Evolutionary conservation across 2,888 invertebrate genomes (phyloP).

Genomic region (Tetramorium bicarinatum): DNA sequence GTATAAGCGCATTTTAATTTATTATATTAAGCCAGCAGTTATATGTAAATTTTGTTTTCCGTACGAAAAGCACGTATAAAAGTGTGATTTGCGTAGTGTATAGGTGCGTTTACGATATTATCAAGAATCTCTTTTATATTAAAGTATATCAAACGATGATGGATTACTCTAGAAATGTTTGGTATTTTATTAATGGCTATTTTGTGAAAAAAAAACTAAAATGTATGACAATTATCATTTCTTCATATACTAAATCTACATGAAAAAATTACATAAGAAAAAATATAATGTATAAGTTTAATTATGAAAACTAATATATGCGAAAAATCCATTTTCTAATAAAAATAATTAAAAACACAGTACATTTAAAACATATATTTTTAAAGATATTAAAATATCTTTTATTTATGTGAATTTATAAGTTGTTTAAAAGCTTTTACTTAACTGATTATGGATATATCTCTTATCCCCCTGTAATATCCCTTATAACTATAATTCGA

Average conservation of each 20-base stretch:
- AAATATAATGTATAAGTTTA: background rate
- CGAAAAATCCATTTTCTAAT: background rate
- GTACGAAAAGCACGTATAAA: conserved; percentile 39
- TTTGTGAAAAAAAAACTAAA: background rate
- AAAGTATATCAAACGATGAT: background rate
- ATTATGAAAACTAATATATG: background rate
- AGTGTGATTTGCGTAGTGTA: background rate
- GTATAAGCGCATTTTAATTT: conserved; percentile 79
- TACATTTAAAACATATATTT: background rate
- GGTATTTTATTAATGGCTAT: background rate
- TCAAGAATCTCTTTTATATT: conserved; percentile 26
- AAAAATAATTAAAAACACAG: background rate
- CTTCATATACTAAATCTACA: background rate
- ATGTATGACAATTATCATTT: background rate
- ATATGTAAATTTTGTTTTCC: conserved; percentile 53
- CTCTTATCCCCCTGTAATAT: background rate
- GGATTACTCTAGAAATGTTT: background rate
- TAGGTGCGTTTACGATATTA: background rate
- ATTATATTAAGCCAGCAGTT: conserved; percentile 73
- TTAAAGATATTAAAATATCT: background rate
- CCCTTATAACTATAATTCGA: background rate
- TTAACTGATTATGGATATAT: conserved; percentile 3
- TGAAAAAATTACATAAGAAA: background rate
- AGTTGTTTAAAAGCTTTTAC: background rate
- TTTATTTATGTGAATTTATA: background rate